Base-by-base conservation (phyloP, 2,113 vertebrate genomes). In the Cavia aperea region DNA sequence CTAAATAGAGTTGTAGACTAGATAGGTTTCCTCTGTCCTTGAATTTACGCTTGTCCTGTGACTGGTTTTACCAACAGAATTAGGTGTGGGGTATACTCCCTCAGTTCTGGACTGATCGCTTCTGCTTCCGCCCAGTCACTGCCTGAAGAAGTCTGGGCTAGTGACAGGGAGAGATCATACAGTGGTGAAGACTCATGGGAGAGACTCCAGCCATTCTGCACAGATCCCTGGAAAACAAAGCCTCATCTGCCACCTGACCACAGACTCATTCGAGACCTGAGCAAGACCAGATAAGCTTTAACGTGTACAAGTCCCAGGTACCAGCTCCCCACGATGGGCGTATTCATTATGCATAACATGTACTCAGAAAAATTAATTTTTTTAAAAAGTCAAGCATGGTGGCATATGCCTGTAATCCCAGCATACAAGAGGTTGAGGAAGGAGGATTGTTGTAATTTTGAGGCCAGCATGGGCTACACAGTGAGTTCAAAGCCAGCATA, bases 21-120 rank as follows among this genome's bases (percentile, higher is more conserved):
- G 77, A 81, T 43, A 58, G 70, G 72, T 51, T 65, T 83, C 23
- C 13, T 24, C 7, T 49, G 23, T 24, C 43, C 51, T 51, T 70
- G 51, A 72, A 81, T 43, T 14, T 60, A 31, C 13, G 21, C 43
- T 70, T 29, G 11, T 84, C 60, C 4, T 84, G 19, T 16, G 33
- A 60, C 83, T 58, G 51, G 56, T n/a, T 88, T 82, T 60, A 90
- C 24, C 54, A 66, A 85, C 1, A 82, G 56, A 93, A 68, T 29
- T 29, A 92, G 33, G 15, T 49, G 19, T 46, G 39, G 73, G 23
- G 29, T 49, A 62, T 2, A 19, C 46, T 21, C 58, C 72, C 18
- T 36, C 18, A 65, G 29, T 51, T 93, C 39, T 26, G 13, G 21
- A 66, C 14, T 7, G 5, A 3, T 5, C 2, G 16, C 24, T 75